These are phyloP conservation scores for Cephalopholis sonnerati DNA, from an alignment of 2,113 vertebrate species.

Conservation along the genomic window DNA sequence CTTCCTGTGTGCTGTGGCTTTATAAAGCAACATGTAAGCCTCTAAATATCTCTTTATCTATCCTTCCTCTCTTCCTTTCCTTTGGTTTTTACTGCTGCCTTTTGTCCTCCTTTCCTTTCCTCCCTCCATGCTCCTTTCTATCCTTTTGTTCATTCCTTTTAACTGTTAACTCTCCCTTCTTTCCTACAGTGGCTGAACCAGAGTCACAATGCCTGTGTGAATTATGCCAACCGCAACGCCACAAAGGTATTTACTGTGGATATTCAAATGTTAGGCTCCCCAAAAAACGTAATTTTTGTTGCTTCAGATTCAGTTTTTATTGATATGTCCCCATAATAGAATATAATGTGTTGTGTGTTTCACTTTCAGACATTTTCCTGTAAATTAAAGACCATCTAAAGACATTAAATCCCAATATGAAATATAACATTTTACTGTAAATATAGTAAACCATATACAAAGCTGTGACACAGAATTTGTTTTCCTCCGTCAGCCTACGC, in stretches of 20 bases:
- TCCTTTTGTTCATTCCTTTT: not conserved
- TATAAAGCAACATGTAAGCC: not conserved
- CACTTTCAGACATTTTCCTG: no score
- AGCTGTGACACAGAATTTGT: not conserved
- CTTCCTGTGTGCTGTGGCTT: not conserved
- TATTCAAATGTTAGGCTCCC: not conserved
- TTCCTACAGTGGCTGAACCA: slow-evolving; percentile 94
- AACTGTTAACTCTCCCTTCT: slow-evolving; percentile 26
- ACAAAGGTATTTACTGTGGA: slow-evolving; percentile 87
- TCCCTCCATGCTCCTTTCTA: not conserved
- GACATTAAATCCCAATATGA: not conserved
- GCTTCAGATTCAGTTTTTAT: no score
- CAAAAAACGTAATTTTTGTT: no score
- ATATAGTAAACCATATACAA: not conserved
- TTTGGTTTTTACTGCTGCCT: not conserved
- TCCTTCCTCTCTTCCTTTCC: not conserved
- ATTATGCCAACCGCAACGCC: slow-evolving; percentile 98
- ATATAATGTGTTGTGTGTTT: not conserved
- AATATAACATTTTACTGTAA: not conserved
- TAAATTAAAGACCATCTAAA: not conserved
- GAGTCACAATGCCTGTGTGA: slow-evolving; percentile 98
- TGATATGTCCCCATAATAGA: not conserved
- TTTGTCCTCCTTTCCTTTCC: not conserved
- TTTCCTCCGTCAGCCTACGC: slow-evolving; percentile 88
- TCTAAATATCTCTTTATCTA: not conserved